phyloP scores from a whole-genome alignment of 2,888 invertebrate genomes.

The Morpho deidamia region DNA sequence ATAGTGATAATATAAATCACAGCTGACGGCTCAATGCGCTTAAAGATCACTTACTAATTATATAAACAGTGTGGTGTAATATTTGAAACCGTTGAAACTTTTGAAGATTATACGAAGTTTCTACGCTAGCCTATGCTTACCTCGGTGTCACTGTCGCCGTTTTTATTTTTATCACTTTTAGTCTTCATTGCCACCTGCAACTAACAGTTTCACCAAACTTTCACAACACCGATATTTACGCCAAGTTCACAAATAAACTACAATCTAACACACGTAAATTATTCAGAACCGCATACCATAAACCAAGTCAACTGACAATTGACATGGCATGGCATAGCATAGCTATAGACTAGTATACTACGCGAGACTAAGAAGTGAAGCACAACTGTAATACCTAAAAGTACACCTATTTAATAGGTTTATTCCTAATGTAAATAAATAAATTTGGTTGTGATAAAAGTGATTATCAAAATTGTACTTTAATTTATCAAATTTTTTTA shows the following conservation, averaged over 20 bases:
- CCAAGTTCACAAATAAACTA: conserved; percentile 46
- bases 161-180: conserved; percentile 77
- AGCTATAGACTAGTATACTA: conserved; percentile 9
- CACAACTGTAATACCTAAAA: conserved; percentile 46
- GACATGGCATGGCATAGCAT: conserved; percentile 55
- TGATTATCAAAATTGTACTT: no score
- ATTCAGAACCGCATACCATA: conserved; percentile 62
- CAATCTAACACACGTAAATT: conserved; percentile 57
- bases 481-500: no score
- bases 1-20: no score
- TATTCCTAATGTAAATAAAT: background rate
- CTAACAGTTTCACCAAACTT: conserved; percentile 57
- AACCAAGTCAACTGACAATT: conserved; percentile 38
- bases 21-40: no score
- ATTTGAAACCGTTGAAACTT: background rate
- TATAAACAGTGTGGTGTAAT: no score
- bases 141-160: conserved; percentile 76
- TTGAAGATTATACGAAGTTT: conserved; percentile 4
- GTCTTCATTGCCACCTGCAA: conserved; percentile 78
- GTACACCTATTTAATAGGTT: conserved; percentile 19
- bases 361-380: conserved; percentile 37
- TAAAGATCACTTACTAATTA: no score
- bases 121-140: conserved; percentile 48
- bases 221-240: conserved; percentile 52
- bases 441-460: no score